Conservation (phyloP, 30 jellyfish, hydroid and myxozoan genomes). For the Hydra vulgaris region DNA sequence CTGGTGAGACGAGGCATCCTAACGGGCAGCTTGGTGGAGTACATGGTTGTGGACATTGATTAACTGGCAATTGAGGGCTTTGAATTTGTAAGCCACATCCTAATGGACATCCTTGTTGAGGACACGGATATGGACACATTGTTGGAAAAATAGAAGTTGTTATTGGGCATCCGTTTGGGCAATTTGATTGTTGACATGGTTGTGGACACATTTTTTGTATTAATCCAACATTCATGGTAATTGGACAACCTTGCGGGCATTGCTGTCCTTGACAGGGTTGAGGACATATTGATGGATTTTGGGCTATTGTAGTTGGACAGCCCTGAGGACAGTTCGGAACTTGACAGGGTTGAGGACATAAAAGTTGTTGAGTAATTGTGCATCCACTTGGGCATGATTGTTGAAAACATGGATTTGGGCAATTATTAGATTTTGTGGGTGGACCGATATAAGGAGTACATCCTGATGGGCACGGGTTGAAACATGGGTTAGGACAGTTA, state of each 20-base stretch:
- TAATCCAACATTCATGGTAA: not conserved
- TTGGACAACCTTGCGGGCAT: conserved; percentile 31
- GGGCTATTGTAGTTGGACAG: conserved; percentile 25
- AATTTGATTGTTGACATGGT: conserved; percentile 23
- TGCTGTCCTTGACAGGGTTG: conserved; percentile 36
- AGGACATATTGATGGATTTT: conserved; percentile 25
- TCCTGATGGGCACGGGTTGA: conserved; percentile 71
- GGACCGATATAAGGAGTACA: conserved; percentile 2
- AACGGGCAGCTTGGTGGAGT: conserved; percentile 28
- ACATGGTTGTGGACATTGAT: conserved; percentile 40
- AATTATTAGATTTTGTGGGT: not conserved
- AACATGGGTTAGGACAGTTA: conserved; percentile 76
- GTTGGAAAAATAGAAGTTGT: conserved; percentile 11
- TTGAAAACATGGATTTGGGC: conserved; percentile 40
- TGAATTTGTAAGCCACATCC: conserved; percentile 16
- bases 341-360: conserved; percentile 39
- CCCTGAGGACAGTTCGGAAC: conserved; percentile 14
- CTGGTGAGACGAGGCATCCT: conserved; percentile 26
- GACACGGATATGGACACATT: conserved; percentile 30
- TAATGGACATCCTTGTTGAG: conserved; percentile 30
- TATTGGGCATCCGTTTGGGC: conserved; percentile 33
- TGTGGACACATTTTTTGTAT: conserved; percentile 33
- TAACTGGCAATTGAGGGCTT: not conserved
- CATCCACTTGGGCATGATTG: conserved; percentile 24
- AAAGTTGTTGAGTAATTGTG: conserved; percentile 3